Evolutionary conservation across 2,797 vertebrate genomes (phyloP).

Genomic region (Parotocinclus haroldoi): DNA sequence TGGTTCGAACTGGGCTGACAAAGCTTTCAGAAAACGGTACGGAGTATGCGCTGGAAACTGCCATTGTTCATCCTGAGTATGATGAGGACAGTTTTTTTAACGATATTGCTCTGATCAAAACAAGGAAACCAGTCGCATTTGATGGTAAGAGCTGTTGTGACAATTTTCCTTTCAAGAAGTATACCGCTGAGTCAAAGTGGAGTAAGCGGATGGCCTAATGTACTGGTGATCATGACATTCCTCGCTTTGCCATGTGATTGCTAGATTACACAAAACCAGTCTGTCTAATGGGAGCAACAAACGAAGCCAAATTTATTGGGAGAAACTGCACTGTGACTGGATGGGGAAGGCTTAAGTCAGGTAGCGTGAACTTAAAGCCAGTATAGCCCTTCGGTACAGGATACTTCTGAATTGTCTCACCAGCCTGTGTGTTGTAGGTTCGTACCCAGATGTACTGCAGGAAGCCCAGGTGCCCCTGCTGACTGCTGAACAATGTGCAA

Average conservation of each 20-base stretch:
- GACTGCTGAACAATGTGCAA: conserved; percentile 2
- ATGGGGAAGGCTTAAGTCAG: conserved; percentile 19
- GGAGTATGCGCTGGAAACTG: conserved; percentile 11
- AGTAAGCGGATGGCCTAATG: not conserved
- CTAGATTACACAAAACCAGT: not conserved
- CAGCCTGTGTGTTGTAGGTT: not conserved
- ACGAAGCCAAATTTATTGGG: conserved; percentile 8
- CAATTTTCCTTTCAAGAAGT: not conserved
- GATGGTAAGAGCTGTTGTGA: conserved; percentile 3
- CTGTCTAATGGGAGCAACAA: conserved; percentile 3
- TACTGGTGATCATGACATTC: not conserved
- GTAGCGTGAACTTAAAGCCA: not conserved
- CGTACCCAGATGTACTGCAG: conserved; percentile 9
- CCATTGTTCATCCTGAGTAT: conserved; percentile 14
- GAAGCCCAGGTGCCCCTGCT: conserved; percentile 14
- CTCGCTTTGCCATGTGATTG: too few relatives aligned
- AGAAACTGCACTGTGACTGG: conserved; percentile 18
- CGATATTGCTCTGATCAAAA: conserved; percentile 34
- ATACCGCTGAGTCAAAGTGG: not conserved
- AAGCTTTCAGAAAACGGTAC: conserved; percentile 7
- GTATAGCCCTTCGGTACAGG: not conserved
- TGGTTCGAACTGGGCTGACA: conserved; percentile 5
- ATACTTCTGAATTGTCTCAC: not conserved
- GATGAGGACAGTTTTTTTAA: conserved; percentile 1
- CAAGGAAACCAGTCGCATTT: conserved; percentile 18